Conservation (phyloP, 2,888 invertebrate genomes). For the Plagodis pulveraria region DNA sequence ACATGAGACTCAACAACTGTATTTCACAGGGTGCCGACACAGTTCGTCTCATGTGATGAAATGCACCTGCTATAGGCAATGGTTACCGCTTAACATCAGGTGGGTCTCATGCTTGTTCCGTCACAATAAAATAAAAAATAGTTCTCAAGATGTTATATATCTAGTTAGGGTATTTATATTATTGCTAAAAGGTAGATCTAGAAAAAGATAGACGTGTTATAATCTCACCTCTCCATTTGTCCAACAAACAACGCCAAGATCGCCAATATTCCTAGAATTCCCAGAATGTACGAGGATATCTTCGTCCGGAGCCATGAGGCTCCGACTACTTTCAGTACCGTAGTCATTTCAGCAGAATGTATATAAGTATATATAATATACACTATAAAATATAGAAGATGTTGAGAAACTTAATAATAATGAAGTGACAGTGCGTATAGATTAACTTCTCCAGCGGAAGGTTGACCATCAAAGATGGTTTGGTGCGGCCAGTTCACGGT, state of each 20-base stretch:
- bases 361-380: constrained; percentile 42
- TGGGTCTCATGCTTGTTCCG: too few species aligned
- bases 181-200: too few species aligned
- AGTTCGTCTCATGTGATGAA: too few species aligned
- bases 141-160: too few species aligned
- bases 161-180: too few species aligned
- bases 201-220: too few species aligned
- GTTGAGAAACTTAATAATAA: constrained; percentile 82
- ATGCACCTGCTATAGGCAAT: too few species aligned
- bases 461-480: constrained; percentile 77
- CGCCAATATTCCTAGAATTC: constrained; percentile 87
- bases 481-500: constrained; percentile 61
- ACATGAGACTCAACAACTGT: too few species aligned
- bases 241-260: constrained; percentile 88
- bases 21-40: too few species aligned
- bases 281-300: constrained; percentile 89
- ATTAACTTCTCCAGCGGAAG: constrained; percentile 71
- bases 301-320: constrained; percentile 92
- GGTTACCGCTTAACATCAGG: too few species aligned
- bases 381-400: constrained; percentile 81
- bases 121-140: too few species aligned
- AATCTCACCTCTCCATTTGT: constrained; percentile 87
- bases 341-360: constrained; percentile 64
- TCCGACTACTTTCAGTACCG: constrained; percentile 91
- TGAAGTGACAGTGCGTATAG: constrained; percentile 83